These are phyloP conservation scores for Prostheceraeus crozeri DNA, from an alignment of 2,888 invertebrate species.

Conservation along the genomic window DNA sequence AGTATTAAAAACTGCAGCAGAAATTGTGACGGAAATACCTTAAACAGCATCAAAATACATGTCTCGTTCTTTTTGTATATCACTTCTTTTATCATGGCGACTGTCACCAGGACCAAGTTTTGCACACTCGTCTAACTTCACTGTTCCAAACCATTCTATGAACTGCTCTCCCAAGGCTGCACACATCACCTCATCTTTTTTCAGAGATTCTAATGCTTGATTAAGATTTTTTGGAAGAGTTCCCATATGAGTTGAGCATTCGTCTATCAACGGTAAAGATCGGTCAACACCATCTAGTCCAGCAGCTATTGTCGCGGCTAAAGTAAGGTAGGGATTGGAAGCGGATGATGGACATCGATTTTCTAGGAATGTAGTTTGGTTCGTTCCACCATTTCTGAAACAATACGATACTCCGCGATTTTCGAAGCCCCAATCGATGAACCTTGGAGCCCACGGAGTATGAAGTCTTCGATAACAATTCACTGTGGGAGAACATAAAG, in stretches of 20 bases:
- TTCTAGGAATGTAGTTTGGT: slow-evolving; percentile 38
- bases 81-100: too few relatives aligned
- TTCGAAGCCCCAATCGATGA: slow-evolving; percentile 29
- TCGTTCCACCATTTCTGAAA: slow-evolving; percentile 19
- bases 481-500: slow-evolving; percentile 44
- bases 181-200: slow-evolving; percentile 23
- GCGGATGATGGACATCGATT: slow-evolving; percentile 43
- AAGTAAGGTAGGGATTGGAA: slow-evolving; percentile 42
- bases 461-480: slow-evolving; percentile 45
- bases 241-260: not conserved
- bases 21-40: too few relatives aligned
- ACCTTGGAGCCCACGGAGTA: slow-evolving; percentile 32
- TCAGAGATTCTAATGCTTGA: slow-evolving; percentile 26
- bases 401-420: slow-evolving; percentile 15
- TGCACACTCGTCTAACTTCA: too few relatives aligned
- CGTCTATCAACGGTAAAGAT: slow-evolving; percentile 6
- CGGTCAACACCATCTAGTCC: slow-evolving; percentile 42
- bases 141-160: too few relatives aligned
- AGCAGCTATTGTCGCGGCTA: slow-evolving; percentile 43
- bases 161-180: slow-evolving; percentile 29
- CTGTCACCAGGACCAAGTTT: too few relatives aligned
- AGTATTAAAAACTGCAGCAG: too few relatives aligned
- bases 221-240: slow-evolving; percentile 14
- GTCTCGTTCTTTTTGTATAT: too few relatives aligned
- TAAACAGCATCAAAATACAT: too few relatives aligned